These are phyloP conservation scores for Takifugu bimaculatus DNA, from an alignment of 2,113 vertebrate genomes.

Conservation along the genomic window DNA sequence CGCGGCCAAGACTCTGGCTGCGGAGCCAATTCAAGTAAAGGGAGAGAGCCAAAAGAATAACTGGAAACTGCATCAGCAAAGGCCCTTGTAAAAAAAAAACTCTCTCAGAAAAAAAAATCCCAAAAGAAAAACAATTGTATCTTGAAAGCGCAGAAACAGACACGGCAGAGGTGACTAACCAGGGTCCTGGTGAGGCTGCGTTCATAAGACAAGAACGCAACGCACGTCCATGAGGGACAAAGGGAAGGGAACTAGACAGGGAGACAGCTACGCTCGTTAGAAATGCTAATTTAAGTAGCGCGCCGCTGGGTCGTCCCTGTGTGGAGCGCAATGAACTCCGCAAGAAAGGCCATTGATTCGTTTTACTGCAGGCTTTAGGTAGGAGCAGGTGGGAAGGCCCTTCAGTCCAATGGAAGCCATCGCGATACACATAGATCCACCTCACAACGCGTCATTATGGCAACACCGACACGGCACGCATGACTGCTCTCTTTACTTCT, in stretches of 20 bases:
- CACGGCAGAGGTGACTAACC: conserved; percentile 74
- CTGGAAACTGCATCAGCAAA: conserved; percentile 94
- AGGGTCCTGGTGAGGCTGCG: conserved; percentile 49
- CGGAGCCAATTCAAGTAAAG: conserved; percentile 65
- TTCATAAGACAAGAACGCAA: conserved; percentile 42
- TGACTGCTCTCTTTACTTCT: background rate
- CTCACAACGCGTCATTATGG: too few species aligned
- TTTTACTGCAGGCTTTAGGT: conserved; percentile 8
- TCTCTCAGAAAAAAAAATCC: conserved; percentile 46
- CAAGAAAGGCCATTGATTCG: conserved; percentile 52
- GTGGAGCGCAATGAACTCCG: conserved; percentile 35
- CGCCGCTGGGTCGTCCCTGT: conserved; percentile 26
- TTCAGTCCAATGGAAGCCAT: background rate
- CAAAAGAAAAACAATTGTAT: conserved; percentile 82
- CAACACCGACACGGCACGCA: background rate
- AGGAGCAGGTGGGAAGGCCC: conserved; percentile 17
- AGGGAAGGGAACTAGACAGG: conserved; percentile 17
- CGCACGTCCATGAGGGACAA: conserved; percentile 15
- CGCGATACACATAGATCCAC: background rate
- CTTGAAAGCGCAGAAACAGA: conserved; percentile 78
- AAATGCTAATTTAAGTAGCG: conserved; percentile 52
- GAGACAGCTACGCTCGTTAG: conserved; percentile 48
- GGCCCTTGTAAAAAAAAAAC: conserved; percentile 65
- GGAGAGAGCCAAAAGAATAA: conserved; percentile 85
- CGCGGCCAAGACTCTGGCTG: conserved; percentile 63